These are phyloP conservation scores for Coreoperca whiteheadi DNA, from an alignment of 2,113 vertebrate species.

Conservation along the genomic window DNA sequence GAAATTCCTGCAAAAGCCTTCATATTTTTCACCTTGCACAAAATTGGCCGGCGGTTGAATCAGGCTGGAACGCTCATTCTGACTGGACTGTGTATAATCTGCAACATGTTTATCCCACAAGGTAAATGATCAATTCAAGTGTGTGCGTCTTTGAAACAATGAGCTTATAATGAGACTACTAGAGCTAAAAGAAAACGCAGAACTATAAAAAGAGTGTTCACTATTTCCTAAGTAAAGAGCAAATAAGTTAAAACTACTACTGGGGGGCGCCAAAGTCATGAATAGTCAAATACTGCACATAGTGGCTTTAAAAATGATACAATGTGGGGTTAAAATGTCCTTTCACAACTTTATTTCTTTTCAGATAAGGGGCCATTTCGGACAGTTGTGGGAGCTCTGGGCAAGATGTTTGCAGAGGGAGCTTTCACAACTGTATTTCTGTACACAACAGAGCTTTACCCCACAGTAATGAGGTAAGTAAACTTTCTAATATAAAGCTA, in stretches of 20 bases:
- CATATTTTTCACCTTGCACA: slow-evolving; percentile 57
- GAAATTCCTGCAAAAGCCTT: slow-evolving; percentile 76
- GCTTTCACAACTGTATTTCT: slow-evolving; percentile 62
- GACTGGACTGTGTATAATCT: slow-evolving; percentile 62
- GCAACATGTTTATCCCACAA: slow-evolving; percentile 56
- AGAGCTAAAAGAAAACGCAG: not conserved
- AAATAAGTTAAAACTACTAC: not conserved
- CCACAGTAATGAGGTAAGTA: slow-evolving; percentile 68
- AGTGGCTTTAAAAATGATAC: not conserved
- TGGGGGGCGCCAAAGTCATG: not conserved
- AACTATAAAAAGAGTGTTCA: not conserved
- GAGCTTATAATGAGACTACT: not conserved
- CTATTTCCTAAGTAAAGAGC: not conserved
- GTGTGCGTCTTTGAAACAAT: not conserved
- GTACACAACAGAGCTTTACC: slow-evolving; percentile 69
- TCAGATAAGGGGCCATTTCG: slow-evolving; percentile 30
- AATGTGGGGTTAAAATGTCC: not conserved
- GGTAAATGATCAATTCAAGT: slow-evolving; percentile 41
- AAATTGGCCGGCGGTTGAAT: slow-evolving; percentile 55
- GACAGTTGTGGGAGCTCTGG: slow-evolving; percentile 58
- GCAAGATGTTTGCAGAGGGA: slow-evolving; percentile 66
- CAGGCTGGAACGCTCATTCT: slow-evolving; percentile 33
- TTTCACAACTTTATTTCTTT: not conserved
- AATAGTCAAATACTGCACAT: not conserved
- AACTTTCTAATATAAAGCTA: not conserved